Percentiles rank a stretch among this genome's conserved stretches.
phyloP scores from a whole-genome alignment of 2,113 vertebrate genomes.

The Taurulus bubalis region DNA sequence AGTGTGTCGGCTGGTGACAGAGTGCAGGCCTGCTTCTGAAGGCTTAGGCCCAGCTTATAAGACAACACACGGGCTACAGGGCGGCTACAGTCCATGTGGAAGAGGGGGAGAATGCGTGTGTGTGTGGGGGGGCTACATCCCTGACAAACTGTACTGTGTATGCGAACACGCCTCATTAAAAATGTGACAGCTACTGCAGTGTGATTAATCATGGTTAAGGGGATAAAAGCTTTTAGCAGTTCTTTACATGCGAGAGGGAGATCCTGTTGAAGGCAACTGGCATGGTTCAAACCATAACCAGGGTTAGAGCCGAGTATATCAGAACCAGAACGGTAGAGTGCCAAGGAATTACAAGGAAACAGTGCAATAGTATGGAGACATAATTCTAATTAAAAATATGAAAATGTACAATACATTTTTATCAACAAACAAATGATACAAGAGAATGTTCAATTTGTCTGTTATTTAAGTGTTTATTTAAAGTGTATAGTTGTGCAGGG shows the following conservation, averaged over 20 bases:
- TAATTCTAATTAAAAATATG: background rate
- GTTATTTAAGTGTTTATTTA: background rate
- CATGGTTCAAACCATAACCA: slow-evolving; percentile 14
- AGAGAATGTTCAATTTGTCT: background rate
- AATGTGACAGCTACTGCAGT: slow-evolving; percentile 56
- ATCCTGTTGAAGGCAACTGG: slow-evolving; percentile 26
- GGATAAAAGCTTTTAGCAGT: slow-evolving; percentile 56
- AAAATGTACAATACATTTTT: background rate
- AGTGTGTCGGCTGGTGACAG: slow-evolving; percentile 71
- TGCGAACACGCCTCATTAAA: slow-evolving; percentile 70
- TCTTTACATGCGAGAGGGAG: slow-evolving; percentile 24
- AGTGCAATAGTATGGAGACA: background rate
- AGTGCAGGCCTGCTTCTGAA: slow-evolving; percentile 75
- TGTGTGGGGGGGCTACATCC: slow-evolving; percentile 53
- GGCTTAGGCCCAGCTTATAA: slow-evolving; percentile 61
- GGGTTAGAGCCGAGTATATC: background rate
- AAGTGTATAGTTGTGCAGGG: background rate
- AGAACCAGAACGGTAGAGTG: background rate
- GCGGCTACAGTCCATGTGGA: slow-evolving; percentile 22
- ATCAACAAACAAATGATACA: background rate
- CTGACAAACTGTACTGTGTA: slow-evolving; percentile 54
- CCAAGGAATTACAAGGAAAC: background rate
- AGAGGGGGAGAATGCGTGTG: slow-evolving; percentile 15
- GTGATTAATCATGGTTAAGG: slow-evolving; percentile 61
- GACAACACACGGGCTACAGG: slow-evolving; percentile 48